Evolutionary conservation across 2,888 invertebrate genomes (phyloP).

Genomic region (Volucella inflata): DNA sequence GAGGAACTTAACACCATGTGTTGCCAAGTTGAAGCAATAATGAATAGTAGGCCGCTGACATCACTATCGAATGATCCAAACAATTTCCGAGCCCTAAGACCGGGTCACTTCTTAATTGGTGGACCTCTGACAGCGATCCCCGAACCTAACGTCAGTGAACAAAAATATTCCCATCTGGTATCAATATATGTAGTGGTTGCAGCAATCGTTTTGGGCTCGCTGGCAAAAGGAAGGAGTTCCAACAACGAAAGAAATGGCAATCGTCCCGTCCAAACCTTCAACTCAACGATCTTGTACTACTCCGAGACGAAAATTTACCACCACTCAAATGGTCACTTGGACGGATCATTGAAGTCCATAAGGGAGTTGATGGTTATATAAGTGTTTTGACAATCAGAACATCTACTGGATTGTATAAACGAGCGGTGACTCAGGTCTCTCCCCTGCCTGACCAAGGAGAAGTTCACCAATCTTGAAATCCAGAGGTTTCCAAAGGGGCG

Average conservation of each 20-base stretch:
- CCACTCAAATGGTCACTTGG: too few species aligned
- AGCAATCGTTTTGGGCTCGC: slow-evolving; percentile 20
- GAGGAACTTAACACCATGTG: slow-evolving; percentile 8
- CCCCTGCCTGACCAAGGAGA: neutral
- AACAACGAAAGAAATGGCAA: slow-evolving; percentile 9
- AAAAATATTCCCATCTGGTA: slow-evolving; percentile 27
- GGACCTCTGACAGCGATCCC: slow-evolving; percentile 35
- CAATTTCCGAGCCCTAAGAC: neutral
- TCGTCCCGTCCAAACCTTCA: neutral
- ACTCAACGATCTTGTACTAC: neutral
- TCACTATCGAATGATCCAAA: slow-evolving; percentile 1
- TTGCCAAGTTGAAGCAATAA: slow-evolving; percentile 15
- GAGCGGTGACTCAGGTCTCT: slow-evolving; percentile 9
- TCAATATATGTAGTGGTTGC: slow-evolving; percentile 48
- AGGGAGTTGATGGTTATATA: slow-evolving; percentile 6
- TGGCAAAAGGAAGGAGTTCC: slow-evolving; percentile 1
- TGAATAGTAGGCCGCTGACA: slow-evolving; percentile 25
- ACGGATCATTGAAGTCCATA: neutral
- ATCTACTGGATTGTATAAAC: neutral
- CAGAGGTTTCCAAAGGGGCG: too few species aligned
- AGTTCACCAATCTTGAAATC: too few species aligned
- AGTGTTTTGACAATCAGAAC: slow-evolving; percentile 19
- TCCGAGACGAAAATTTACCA: too few species aligned
- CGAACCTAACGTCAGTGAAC: slow-evolving; percentile 29
- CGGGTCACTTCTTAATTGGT: slow-evolving; percentile 3